Percentiles rank a stretch among this genome's conserved stretches.
Evolutionary conservation across 2,113 vertebrate species (phyloP).

Genomic region (Aphelocoma coerulescens): DNA sequence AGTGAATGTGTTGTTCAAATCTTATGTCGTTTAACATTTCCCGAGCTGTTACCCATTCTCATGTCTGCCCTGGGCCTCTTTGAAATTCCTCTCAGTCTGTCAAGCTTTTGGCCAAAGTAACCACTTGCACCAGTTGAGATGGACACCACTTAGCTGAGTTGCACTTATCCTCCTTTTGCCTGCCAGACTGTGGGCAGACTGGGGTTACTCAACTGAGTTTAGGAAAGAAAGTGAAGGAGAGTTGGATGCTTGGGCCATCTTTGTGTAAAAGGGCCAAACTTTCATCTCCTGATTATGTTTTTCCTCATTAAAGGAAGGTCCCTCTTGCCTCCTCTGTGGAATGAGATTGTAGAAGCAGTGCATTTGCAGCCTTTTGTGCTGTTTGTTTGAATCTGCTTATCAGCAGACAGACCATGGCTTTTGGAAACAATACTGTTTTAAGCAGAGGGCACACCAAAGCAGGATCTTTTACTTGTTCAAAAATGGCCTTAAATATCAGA

Average conservation of each 20-base stretch:
- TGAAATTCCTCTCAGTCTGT: not conserved
- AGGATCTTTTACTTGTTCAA: conserved; percentile 16
- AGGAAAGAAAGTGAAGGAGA: conserved; percentile 9
- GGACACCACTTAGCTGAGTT: not conserved
- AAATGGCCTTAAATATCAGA: conserved; percentile 37
- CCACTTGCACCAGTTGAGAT: not conserved
- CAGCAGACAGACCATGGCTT: not conserved
- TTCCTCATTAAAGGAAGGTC: not conserved
- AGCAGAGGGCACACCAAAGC: not conserved
- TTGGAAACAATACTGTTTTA: not conserved
- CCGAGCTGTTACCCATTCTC: not conserved
- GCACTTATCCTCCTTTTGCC: not conserved
- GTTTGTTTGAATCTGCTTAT: not conserved
- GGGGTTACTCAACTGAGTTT: not conserved
- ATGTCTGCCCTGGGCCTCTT: not conserved
- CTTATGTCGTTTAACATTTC: not conserved
- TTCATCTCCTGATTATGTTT: not conserved
- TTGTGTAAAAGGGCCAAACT: not conserved
- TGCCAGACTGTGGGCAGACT: not conserved
- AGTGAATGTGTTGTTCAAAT: not conserved
- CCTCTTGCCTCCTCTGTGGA: not conserved
- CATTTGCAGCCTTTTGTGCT: not conserved
- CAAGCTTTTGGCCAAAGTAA: not conserved
- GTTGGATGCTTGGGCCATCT: not conserved
- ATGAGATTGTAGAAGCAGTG: not conserved